Conservation (phyloP, 2,113 vertebrate genomes). For the Sardina pilchardus region DNA sequence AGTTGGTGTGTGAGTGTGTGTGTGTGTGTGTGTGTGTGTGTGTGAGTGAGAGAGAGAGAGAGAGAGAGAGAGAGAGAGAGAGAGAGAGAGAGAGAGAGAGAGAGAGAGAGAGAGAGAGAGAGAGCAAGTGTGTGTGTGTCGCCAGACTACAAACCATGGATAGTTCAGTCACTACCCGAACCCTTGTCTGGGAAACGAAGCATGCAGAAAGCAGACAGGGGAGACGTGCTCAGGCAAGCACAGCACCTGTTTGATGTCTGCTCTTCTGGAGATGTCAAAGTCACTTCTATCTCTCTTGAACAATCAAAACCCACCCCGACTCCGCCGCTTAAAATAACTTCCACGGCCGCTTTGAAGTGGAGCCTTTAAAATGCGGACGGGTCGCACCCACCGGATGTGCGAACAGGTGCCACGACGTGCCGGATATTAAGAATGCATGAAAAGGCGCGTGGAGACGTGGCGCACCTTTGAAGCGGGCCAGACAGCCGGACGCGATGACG, state of each 20-base stretch:
- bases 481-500: background rate
- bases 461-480: background rate
- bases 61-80: background rate
- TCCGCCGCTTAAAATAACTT: conserved; percentile 3
- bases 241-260: background rate
- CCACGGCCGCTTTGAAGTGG: conserved; percentile 12
- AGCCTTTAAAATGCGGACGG: background rate
- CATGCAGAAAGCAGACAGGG: background rate
- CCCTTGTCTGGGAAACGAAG: background rate
- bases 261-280: conserved; percentile 30
- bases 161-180: background rate
- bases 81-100: background rate
- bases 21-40: background rate
- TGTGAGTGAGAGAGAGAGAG: background rate
- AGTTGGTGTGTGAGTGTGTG: background rate
- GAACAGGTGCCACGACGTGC: conserved; percentile 1
- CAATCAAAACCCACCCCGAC: conserved; percentile 17
- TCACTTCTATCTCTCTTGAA: conserved; percentile 28
- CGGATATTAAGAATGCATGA: background rate
- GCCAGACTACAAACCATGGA: background rate
- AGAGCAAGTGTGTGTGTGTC: background rate
- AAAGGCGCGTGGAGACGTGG: background rate
- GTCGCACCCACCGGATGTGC: background rate
- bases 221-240: background rate
- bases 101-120: background rate